Base-by-base conservation (phyloP, 2,113 vertebrate genomes). In the Tricholaema leucomelas region DNA sequence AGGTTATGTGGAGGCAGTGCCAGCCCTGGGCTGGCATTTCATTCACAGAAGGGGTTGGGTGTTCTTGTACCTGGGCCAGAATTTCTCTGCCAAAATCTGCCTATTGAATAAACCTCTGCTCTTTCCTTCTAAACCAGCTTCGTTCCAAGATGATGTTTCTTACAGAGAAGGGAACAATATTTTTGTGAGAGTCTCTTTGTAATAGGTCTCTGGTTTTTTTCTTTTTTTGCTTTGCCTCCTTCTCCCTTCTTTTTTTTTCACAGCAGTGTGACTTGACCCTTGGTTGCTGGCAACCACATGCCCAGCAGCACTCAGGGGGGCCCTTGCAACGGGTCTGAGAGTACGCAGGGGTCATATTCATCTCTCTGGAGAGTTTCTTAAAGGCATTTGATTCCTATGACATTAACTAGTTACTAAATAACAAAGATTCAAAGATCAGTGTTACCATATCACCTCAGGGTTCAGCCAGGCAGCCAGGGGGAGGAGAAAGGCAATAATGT, bases 321-420 rank as follows among this genome's bases (percentile, higher is more conserved):
- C 25, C 42, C 42, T 16, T 75, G 54, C 50, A 60, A 25, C 1
- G 1, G 44, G 66, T 66, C 71, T 81, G 70, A 61, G 72, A 73
- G 89, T 36, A 85, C 10, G 7, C 19, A 67, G 40, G 18, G 42
- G 85, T 85, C 87, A 50, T 54, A 9, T 44, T 67, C 44, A 82
- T 91, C 63, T 81, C 64, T 82, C 90, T 79, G 36, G 23, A 81
- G 44, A 92, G 85, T 79, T 56, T 72, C 52, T 91, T 91, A 36
- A 91, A 95, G 88, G 54, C 19, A 21, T 81, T 69, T 73, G 42
- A 84, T 73, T 92, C 82, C 33, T 77, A 48, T 73, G 79, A 85
- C 81, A 72, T 61, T 60, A 92, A 44, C 65, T 65, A 84, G 93
- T 96, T 96, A 96, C 56, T 95, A 88, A 97, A 95, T 91, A 96